A percentile compares a stretch with the other conserved stretches of the same genome.
Conservation (phyloP, 2,113 vertebrate genomes). For the Pycnonotus jocosus region DNA sequence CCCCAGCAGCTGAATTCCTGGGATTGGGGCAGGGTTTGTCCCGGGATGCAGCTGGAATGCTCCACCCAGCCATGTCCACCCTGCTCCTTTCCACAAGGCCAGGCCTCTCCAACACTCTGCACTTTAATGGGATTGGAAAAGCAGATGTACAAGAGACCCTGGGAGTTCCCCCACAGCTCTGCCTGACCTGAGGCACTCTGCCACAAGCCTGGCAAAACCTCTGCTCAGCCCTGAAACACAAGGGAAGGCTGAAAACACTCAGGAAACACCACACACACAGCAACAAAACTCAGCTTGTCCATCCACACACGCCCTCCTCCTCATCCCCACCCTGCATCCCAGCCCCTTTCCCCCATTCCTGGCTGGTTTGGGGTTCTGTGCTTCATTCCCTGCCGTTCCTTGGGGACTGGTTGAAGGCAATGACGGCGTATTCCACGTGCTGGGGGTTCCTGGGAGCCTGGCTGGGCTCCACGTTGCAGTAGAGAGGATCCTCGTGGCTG, state of each 20-base stretch:
- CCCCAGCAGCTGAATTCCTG: neutral
- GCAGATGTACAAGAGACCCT: neutral
- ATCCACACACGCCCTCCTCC: neutral
- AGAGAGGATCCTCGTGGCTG: neutral
- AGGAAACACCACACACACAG: neutral
- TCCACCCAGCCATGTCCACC: neutral
- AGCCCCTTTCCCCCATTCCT: neutral
- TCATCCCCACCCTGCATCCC: neutral
- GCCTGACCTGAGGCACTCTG: neutral
- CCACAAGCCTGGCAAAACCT: neutral
- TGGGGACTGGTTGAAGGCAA: neutral
- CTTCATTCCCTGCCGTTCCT: neutral
- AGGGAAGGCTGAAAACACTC: neutral
- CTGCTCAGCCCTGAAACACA: neutral
- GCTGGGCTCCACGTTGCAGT: neutral
- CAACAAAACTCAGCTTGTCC: neutral
- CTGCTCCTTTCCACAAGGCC: neutral
- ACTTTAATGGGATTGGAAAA: neutral
- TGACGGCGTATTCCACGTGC: conserved; percentile 40
- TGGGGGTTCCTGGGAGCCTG: neutral
- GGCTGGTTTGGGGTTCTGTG: neutral
- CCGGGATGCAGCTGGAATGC: neutral
- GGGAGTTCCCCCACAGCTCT: neutral
- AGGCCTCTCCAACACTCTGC: neutral
- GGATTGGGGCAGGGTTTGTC: neutral